Evolutionary conservation across 2,888 invertebrate species (phyloP).

Genomic region (Anarsia innoxiella): DNA sequence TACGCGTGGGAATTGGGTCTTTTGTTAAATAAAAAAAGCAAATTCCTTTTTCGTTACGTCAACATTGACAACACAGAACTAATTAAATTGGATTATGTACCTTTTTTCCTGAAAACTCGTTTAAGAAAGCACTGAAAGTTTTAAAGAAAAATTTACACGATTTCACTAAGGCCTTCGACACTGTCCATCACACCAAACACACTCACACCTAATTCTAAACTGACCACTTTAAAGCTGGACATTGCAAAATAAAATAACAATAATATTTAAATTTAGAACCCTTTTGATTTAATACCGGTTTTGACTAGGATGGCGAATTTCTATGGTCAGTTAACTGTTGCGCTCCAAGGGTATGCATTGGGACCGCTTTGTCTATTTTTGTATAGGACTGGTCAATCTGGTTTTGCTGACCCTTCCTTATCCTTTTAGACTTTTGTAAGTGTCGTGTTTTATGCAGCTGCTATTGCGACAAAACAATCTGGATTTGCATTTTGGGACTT

Average conservation of each 20-base stretch:
- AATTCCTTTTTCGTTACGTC: neutral
- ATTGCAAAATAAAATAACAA: constrained; percentile 42
- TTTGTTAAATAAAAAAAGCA: constrained; percentile 16
- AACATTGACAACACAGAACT: too few relatives aligned
- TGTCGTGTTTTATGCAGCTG: constrained; percentile 55
- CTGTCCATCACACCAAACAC: constrained; percentile 30
- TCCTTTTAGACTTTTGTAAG: constrained; percentile 47
- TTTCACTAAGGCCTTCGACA: constrained; percentile 22
- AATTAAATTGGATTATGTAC: too few relatives aligned
- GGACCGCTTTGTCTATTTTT: constrained; percentile 29
- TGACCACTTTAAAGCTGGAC: constrained; percentile 47
- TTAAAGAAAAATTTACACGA: constrained; percentile 3
- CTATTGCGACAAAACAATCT: constrained; percentile 39
- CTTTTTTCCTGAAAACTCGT: too few relatives aligned
- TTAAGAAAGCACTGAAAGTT: too few relatives aligned
- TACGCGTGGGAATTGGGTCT: constrained; percentile 42
- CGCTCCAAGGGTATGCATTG: constrained; percentile 62
- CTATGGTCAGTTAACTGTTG: constrained; percentile 45
- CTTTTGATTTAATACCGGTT: constrained; percentile 58
- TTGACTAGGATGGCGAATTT: constrained; percentile 39
- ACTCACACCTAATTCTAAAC: constrained; percentile 43
- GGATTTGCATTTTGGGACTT: constrained; percentile 18
- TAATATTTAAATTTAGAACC: constrained; percentile 37
- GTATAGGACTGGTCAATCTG: constrained; percentile 64
- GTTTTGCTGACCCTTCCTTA: constrained; percentile 69